Evolutionary conservation across 1,140 invertebrate species (phyloP).

Genomic region (Pseudomyrmex pallidus): DNA sequence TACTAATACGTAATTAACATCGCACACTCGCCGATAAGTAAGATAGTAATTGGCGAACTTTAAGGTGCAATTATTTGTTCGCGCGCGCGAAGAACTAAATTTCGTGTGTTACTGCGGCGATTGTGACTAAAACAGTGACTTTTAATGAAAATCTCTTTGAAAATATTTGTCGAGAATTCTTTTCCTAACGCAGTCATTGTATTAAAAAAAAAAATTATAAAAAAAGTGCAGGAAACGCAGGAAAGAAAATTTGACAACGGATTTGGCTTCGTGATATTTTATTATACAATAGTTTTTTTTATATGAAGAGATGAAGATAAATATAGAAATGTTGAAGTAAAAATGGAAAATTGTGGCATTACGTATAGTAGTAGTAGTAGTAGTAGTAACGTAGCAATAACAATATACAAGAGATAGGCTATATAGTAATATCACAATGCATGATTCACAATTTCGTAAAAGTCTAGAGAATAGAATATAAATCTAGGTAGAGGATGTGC

Average conservation of each 20-base stretch:
- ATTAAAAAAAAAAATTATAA: too few relatives aligned
- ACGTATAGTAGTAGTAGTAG: conserved; percentile 66
- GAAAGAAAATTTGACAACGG: neutral
- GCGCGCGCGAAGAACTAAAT: too few relatives aligned
- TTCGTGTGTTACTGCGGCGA: too few relatives aligned
- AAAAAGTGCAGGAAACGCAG: too few relatives aligned
- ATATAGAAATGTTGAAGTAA: conserved; percentile 85
- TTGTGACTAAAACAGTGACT: too few relatives aligned
- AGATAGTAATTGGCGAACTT: too few relatives aligned
- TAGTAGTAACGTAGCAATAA: conserved; percentile 76
- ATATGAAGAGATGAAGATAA: conserved; percentile 85
- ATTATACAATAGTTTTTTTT: conserved; percentile 81
- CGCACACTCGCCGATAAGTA: too few relatives aligned
- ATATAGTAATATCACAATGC: conserved; percentile 86
- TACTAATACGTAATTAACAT: too few relatives aligned
- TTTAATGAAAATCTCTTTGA: neutral
- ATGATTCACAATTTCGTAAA: conserved; percentile 84
- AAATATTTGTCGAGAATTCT: neutral
- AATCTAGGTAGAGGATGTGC: conserved; percentile 62
- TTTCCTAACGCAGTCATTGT: neutral
- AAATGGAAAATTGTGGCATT: conserved; percentile 84
- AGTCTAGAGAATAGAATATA: conserved; percentile 80
- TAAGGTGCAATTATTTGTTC: too few relatives aligned
- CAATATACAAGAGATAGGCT: conserved; percentile 83
- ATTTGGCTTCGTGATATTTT: conserved; percentile 81